Base-by-base conservation (phyloP, 2,888 invertebrate genomes). In the Prosapia bicincta region DNA sequence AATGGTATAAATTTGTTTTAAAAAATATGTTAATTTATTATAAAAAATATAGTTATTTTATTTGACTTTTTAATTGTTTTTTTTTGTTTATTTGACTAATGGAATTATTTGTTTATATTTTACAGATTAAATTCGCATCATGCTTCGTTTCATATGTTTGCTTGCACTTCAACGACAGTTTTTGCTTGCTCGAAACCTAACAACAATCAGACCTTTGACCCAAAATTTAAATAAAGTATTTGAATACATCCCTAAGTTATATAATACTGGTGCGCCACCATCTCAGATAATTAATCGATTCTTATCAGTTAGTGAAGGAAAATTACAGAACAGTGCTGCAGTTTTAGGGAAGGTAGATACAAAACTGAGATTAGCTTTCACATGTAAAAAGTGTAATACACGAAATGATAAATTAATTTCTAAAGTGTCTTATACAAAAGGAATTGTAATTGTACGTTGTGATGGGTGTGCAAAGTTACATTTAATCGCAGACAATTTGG, bases 401-500 rank as follows among this genome's bases (percentile, higher is more conserved):
- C 88, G 93, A 78, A 95, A 93, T 83, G 86, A 89, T 0, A 93
- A 96, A 84, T 87, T 89, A 13, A 96, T 98, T 78, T 93, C 97
- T 0, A 96, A 95, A 86, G 83, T 89, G 23, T 93, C 96, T 0
- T 98, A 98, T 83, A 87, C 91, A 73, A 91, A 92, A 83, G 98
- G 99, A 15, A 93, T 99, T 13, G 96, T 99, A 0, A 95, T 99
- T 79, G 94, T 98, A 0, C 91, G 89, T 73, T 99, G 99, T 84
- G 90, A 90, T 73, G 93, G 93, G 0, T 98, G 98, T 83, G 85
- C 89, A 68, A 97, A 95, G 83, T 91, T 94, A 84, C 99, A 99
- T 85, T 87, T 99, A 26, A 98, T 99, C 80, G 98, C 98, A 0
- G 98, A 99, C 84, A 97, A 99, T 85, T 87, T 99, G 0, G 94